Evolutionary conservation across 1,140 invertebrate genomes (phyloP), one percentile per base, ranked within the genome.

Genomic region (Pachypsylla venusta): DNA sequence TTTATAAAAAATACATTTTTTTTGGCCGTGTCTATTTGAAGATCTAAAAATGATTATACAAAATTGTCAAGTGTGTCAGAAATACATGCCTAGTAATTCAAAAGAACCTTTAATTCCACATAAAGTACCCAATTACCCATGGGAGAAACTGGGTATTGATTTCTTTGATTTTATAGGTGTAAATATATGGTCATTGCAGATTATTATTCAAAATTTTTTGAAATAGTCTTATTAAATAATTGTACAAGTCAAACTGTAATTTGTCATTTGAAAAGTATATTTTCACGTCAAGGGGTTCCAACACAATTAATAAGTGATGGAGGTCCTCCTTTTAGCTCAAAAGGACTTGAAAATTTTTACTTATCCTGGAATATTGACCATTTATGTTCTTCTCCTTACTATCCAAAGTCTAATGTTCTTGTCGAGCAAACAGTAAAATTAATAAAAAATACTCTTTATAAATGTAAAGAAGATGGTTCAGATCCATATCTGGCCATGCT

Each of bases 231-330:
- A 22, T 35, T 60, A 7, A 12, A 16, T 25, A 25, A 39, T 25
- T 24, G 1, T 25, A 56, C 1, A 25, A 1, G 27, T 20, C 56
- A 39, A 55, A 12, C 7, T 16, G 48, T 61, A 13, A 61, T 64
- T 13, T 42, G 4, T 20, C 19, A 59, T 28, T 28, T 72, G 19
- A 64, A 66, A 42, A 48, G 60, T n/a, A 63, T 67, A 5, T 70
- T 73, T 64, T 58, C 68, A 30, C 19, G 53, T 25, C 64, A 65
- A 63, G 68, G 69, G 3, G 61, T 72, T 25, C 69, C 69, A 2
- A 58, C 60, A 7, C 35, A 48, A 25, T 56, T 70, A 5, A 63
- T 70, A 1, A 64, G 63, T 2, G 71, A 74, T 57, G 64, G 70
- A 56, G 65, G 64, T 26, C 54, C 65, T 28, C 57, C 56, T 48